Base-by-base conservation (phyloP, 2,113 vertebrate genomes). In the Lepidiolamprologus cunningtoni region DNA sequence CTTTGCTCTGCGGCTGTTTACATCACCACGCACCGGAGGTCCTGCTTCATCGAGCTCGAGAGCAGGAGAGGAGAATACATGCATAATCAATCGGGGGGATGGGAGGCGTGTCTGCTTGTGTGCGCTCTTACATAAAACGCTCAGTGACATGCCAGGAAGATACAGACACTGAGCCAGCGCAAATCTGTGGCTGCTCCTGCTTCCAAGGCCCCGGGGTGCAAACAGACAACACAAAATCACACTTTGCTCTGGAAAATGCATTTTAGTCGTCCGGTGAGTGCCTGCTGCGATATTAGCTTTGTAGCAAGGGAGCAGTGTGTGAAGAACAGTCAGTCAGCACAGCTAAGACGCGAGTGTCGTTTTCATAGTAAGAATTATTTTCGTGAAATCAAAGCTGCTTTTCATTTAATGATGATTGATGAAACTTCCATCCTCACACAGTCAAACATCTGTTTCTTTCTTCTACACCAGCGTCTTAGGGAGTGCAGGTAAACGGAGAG, bases 81-180 rank as follows among this genome's bases (percentile, higher is more conserved):
- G 80, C 76, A 91, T 91, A 89, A 95, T 93, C 88, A 83, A 87
- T 85, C 8, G 57, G 21, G 66, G 82, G 86, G 66, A 2, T 14
- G 66, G 66, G 84, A 81, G 68, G 91, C 10, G 35, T 19, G 63
- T 52, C 57, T 80, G 57, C 47, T 63, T 80, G 58, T 85, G 71
- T 23, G 52, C 21, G 26, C 82, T 91, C 89, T 94, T 95, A 94
- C 89, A 92, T 94, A 95, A 66, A 94, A 94, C 50, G 68, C 85
- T 71, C 89, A 76, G 92, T 88, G 88, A 92, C 86, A 83, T 83
- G 89, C 68, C 86, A 92, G 83, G 89, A 86, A 86, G 81, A 87
- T 84, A 66, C 83, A 89, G 86, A 92, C 85, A 93, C 71, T 40
- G 89, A 91, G 89, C 88, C 88, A 89, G 85, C 14, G 4, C 87